Evolutionary conservation across 2,888 invertebrate species (phyloP).

Genomic region (Nymphalis polychloros): DNA sequence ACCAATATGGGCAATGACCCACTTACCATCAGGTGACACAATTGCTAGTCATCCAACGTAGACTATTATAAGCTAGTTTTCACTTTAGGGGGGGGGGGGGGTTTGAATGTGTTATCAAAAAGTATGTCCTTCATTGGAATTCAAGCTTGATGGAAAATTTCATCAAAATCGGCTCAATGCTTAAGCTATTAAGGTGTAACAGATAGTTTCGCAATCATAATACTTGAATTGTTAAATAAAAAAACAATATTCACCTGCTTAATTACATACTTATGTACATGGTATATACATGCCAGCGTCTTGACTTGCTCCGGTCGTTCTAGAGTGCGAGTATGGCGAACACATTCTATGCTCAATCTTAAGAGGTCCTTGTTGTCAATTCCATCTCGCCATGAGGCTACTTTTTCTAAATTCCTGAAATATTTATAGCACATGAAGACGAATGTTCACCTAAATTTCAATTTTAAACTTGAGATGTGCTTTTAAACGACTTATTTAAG

Average conservation of each 20-base stretch:
- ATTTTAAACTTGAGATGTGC: too few species aligned
- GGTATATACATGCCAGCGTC: constrained; percentile 63
- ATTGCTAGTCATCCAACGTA: too few species aligned
- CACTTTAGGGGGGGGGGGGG: too few species aligned
- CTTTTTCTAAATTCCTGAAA: constrained; percentile 69
- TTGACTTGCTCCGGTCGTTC: constrained; percentile 56
- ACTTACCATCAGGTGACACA: too few species aligned
- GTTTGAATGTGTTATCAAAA: too few species aligned
- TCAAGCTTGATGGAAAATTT: too few species aligned
- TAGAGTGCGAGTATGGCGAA: constrained; percentile 54
- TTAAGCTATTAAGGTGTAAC: not conserved
- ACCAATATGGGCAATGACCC: too few species aligned
- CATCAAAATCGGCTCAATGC: not conserved
- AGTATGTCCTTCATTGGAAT: too few species aligned
- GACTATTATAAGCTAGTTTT: too few species aligned
- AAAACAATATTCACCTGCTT: constrained; percentile 49
- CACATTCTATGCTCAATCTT: constrained; percentile 58
- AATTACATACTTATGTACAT: constrained; percentile 58
- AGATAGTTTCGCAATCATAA: not conserved
- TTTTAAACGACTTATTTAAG: too few species aligned
- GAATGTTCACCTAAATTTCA: too few species aligned
- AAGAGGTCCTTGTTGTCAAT: constrained; percentile 57
- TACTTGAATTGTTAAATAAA: not conserved
- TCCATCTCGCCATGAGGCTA: constrained; percentile 57
- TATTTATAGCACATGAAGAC: too few species aligned